phyloP scores from a whole-genome alignment of 2,797 vertebrate genomes.

The Craterocephalus amniculus region DNA sequence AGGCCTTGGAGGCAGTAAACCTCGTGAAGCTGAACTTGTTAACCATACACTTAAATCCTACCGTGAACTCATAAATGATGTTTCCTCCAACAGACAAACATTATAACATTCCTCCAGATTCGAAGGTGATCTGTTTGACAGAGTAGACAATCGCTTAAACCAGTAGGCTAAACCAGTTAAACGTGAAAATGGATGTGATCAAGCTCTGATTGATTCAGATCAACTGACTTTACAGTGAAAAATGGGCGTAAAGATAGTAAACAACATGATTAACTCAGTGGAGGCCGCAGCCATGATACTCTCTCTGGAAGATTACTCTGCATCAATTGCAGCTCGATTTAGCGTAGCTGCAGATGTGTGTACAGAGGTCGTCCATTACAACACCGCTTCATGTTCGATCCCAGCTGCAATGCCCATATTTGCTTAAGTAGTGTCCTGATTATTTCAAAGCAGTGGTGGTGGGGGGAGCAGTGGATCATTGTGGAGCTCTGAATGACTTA shows the following conservation, averaged over 20 bases:
- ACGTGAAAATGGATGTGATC: conserved; percentile 30
- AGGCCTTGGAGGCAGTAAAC: conserved; percentile 70
- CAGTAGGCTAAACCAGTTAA: conserved; percentile 37
- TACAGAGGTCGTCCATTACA: conserved; percentile 70
- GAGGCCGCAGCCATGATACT: conserved; percentile 22
- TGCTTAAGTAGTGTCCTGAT: conserved; percentile 73
- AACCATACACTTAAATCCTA: conserved; percentile 54
- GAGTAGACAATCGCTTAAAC: no score
- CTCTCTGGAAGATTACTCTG: neutral
- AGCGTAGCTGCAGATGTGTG: conserved; percentile 44
- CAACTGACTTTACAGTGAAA: conserved; percentile 11
- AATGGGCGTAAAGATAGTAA: conserved; percentile 2
- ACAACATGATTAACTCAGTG: conserved; percentile 56
- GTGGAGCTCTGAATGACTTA: conserved; percentile 77
- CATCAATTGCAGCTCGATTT: neutral
- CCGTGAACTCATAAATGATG: conserved; percentile 54
- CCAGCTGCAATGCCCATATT: conserved; percentile 72
- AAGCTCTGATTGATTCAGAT: conserved; percentile 27
- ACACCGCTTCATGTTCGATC: conserved; percentile 71
- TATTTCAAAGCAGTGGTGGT: conserved; percentile 61
- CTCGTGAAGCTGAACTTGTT: conserved; percentile 56
- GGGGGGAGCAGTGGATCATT: conserved; percentile 33
- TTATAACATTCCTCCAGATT: conserved; percentile 22
- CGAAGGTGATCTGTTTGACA: conserved; percentile 18
- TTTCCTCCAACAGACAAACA: conserved; percentile 46